Conservation (phyloP, 2,888 invertebrate species). For the Onchidella celtica region DNA sequence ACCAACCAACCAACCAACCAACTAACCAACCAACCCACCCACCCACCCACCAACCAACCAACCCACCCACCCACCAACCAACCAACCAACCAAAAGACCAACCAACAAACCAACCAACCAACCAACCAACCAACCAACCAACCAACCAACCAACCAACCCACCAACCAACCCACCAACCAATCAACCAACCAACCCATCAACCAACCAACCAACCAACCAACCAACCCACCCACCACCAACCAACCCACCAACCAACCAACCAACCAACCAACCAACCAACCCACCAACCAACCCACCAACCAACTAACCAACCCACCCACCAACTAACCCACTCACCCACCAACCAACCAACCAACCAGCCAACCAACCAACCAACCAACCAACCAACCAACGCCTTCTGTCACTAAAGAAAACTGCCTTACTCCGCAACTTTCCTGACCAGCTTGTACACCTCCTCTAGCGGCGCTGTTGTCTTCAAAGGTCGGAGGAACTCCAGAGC, state of each 20-base stretch:
- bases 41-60: neutral
- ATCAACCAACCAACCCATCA: neutral
- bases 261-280: neutral
- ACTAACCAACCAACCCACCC: too few relatives aligned
- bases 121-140: neutral
- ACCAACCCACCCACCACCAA: too few relatives aligned
- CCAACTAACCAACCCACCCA: neutral
- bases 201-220: neutral
- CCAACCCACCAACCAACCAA: neutral
- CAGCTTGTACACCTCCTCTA: slow-evolving; percentile 85
- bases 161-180: neutral
- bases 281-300: neutral
- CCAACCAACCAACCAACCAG: neutral
- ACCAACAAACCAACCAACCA: neutral
- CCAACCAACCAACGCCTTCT: too few relatives aligned
- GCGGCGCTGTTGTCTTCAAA: slow-evolving; percentile 84
- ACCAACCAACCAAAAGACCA: neutral
- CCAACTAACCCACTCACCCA: neutral
- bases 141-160: neutral
- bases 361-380: neutral
- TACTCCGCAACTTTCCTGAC: slow-evolving; percentile 81
- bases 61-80: neutral
- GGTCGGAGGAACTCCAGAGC: slow-evolving; percentile 86
- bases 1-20: too few relatives aligned
- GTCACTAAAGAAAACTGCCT: too few relatives aligned